Percentiles rank a stretch among this genome's conserved stretches.
Evolutionary conservation across 1,140 invertebrate genomes (phyloP).

Genomic region (Bombyx mandarina): DNA sequence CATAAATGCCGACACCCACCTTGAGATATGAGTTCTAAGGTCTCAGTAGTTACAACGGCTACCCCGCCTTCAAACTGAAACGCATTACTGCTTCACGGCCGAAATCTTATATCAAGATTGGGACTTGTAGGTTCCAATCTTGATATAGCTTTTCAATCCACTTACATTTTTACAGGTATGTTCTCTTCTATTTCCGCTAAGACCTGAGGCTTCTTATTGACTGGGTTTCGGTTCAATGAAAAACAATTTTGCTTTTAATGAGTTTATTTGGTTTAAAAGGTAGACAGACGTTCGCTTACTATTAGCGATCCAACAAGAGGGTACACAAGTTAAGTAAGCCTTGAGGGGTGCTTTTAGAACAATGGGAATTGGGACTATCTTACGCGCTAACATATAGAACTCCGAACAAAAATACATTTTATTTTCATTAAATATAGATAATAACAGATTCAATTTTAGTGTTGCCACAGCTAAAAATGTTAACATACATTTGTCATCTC

Average conservation of each 20-base stretch:
- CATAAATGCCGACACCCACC: too few relatives aligned
- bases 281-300: slow-evolving; percentile 6
- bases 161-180: too few relatives aligned
- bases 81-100: too few relatives aligned
- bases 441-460: neutral
- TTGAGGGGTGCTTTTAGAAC: slow-evolving; percentile 4
- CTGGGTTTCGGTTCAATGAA: neutral
- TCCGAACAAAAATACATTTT: slow-evolving; percentile 12
- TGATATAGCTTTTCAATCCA: too few relatives aligned
- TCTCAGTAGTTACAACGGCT: too few relatives aligned
- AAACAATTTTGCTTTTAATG: neutral
- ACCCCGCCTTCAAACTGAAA: too few relatives aligned
- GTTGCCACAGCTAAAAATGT: neutral
- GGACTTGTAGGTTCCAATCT: too few relatives aligned
- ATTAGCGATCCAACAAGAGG: slow-evolving; percentile 5
- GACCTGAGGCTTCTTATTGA: too few relatives aligned
- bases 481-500: neutral
- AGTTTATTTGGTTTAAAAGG: slow-evolving; percentile 1
- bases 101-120: too few relatives aligned
- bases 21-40: too few relatives aligned
- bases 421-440: neutral
- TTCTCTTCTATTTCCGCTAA: too few relatives aligned
- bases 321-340: slow-evolving; percentile 7
- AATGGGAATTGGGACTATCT: neutral
- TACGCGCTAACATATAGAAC: slow-evolving; percentile 4